phyloP scores from a whole-genome alignment of 2,797 vertebrate species.

The Thunnus albacares region DNA sequence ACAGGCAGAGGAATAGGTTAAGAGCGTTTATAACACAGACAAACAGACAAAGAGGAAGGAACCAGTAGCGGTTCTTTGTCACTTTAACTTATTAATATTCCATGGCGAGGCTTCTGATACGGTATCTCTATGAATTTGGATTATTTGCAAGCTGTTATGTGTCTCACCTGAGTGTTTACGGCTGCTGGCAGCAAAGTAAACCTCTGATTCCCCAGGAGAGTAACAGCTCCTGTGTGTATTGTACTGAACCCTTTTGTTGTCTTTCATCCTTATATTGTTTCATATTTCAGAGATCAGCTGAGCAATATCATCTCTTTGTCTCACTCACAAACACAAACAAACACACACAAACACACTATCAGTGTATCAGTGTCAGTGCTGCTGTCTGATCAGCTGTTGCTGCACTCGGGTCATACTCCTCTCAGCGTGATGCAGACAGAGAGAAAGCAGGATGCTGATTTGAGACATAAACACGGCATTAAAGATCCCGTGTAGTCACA shows the following conservation, averaged over 20 bases:
- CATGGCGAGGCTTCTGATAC: background rate
- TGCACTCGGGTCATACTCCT: slow-evolving; percentile 41
- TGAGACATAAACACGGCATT: slow-evolving; percentile 35
- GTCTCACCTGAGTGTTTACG: slow-evolving; percentile 6
- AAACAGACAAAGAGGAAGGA: background rate
- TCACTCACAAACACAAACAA: background rate
- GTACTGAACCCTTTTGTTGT: background rate
- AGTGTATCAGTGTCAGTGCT: slow-evolving; percentile 3
- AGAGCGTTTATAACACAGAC: background rate
- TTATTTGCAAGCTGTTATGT: background rate
- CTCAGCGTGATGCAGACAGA: slow-evolving; percentile 35
- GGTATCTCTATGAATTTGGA: background rate
- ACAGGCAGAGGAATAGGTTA: background rate
- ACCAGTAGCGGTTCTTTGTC: slow-evolving; percentile 1
- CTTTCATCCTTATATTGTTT: background rate
- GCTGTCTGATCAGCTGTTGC: slow-evolving; percentile 54
- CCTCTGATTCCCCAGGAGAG: background rate
- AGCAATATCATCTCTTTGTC: background rate
- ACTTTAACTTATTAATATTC: slow-evolving; percentile 24
- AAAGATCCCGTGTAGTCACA: slow-evolving; percentile 1
- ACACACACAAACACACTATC: background rate
- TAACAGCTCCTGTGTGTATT: too few species aligned
- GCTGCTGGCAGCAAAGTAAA: background rate
- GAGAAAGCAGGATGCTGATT: slow-evolving; percentile 44
- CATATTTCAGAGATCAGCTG: slow-evolving; percentile 2